Base-by-base conservation (phyloP, 2,888 invertebrate genomes). In the Eudemis profundana region DNA sequence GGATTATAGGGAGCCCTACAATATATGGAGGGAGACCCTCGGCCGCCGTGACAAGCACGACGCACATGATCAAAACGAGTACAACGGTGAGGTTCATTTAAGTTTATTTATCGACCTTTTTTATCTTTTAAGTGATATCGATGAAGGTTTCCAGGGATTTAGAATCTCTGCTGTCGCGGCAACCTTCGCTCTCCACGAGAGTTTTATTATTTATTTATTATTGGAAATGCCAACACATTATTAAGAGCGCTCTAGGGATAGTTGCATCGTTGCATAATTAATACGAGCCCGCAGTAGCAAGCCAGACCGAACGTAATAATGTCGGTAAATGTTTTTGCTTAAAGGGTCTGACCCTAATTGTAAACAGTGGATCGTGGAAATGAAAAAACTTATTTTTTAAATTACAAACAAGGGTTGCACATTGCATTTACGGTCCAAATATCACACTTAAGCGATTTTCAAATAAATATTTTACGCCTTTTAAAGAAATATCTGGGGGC, bases 1-100 rank as follows among this genome's bases (percentile, higher is more conserved):
- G 72, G 91, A 90, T 74, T 91, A 92, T 68, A 76, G 91, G 27
- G 91, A 92, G 71, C 91, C 91, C 4, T 92, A 91, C 75, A 92
- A 91, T 71, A 92, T 92, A 68, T 92, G 91, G 91, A 77, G 90
- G 51, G 91, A 92, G 72, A 91, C 91, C 1, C 79, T 92, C 4
- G 90, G 90, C 5, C 89, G 89, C 12, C 85, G 88, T 0, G 87
- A 90, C 65, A 91, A 91, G 70, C 80, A 87, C 0, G 87, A 87
- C 4, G 68, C 77, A 2, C 81, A 84, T 21, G 91, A 92, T 50
- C 91, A 90, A 68, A 89, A 91, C 54, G 91, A 91, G 74, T 92
- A 91, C 60, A 90, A 90, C 50, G 91, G 91, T 90, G 66, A 83
- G 84, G 74, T 15, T 14, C 36, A 2, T 23, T 53, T 54, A 56